Base-by-base conservation (phyloP, 2,797 vertebrate species). In the Vipera latastei region DNA sequence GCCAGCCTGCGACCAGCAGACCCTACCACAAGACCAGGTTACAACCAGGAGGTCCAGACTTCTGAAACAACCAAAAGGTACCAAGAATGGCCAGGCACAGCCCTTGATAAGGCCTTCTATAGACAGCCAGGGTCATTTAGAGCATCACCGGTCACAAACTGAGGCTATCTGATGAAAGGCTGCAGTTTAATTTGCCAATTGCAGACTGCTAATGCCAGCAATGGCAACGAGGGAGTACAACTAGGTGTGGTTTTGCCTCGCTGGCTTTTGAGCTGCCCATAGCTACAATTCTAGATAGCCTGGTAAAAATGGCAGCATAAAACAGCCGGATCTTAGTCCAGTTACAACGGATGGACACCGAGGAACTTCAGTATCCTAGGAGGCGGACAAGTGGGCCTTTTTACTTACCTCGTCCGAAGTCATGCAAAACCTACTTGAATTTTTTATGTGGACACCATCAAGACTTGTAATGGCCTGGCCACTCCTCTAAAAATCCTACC, bases 401-500 rank as follows among this genome's bases (percentile, higher is more conserved):
- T 48, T 48, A 25, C 44, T 48, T 25, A 83, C 8, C 4, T 9
- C 38, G 93, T 61, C 59, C 73, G 93, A 94, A 94, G 94, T 94
- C 95, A 95, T 93, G 91, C 93, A 91, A 91, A 78, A 91, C 53
- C 93, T 95, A 96, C 94, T 92, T 92, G 96, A 44, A 95, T 95
- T 96, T 91, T 91, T 92, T 92, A 93, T 92, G 57, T 0, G 89
- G 89, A 95, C 90, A 90, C 94, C 95, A 91, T 93, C 95, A 96
- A 95, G 93, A 95, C 96, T 95, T 95, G 95, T 96, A 96, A 95
- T 95, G 96, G 96, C 96, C 95, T 94, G 91, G 93, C 94, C 95
- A 94, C 93, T 95, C 95, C 95, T 95, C 93, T 93, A 95, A 95
- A 96, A 96, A 96, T 95, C 96, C 96, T 95, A 91, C 91, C 95